phyloP scores from a whole-genome alignment of 2,888 invertebrate genomes.

The Acrobasis repandana region DNA sequence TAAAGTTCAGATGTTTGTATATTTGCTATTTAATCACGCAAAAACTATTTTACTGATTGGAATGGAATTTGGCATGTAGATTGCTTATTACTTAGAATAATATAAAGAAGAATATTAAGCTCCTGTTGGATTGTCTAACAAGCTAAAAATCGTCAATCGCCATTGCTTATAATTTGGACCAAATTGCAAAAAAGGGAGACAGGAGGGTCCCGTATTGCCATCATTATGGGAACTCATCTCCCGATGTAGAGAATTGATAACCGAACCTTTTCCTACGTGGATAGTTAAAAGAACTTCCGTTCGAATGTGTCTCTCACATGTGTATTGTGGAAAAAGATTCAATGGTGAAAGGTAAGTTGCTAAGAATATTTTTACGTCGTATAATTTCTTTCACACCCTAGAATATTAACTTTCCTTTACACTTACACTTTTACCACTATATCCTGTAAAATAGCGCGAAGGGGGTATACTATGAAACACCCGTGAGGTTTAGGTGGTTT shows the following conservation, averaged over 20 bases:
- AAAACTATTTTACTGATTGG: too few species aligned
- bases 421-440: too few species aligned
- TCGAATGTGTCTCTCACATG: conserved; percentile 28
- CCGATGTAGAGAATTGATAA: conserved; percentile 74
- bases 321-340: conserved; percentile 12
- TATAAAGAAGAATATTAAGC: neutral
- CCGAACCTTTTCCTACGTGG: conserved; percentile 61
- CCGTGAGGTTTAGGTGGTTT: too few species aligned
- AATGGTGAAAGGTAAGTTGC: neutral
- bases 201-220: conserved; percentile 59
- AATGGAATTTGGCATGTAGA: too few species aligned
- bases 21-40: too few species aligned
- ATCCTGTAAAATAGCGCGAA: too few species aligned
- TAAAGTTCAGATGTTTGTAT: too few species aligned
- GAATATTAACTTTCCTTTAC: too few species aligned
- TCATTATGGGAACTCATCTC: conserved; percentile 77
- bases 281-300: conserved; percentile 39
- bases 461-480: too few species aligned
- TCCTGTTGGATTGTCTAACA: too few species aligned
- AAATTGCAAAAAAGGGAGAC: conserved; percentile 35
- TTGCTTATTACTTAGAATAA: neutral
- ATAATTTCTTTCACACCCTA: too few species aligned
- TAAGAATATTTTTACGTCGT: too few species aligned
- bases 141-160: neutral
- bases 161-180: conserved; percentile 37